These are phyloP conservation scores for Trissolcus brochymenae DNA, from an alignment of 2,888 invertebrate genomes.

Conservation along the genomic window DNA sequence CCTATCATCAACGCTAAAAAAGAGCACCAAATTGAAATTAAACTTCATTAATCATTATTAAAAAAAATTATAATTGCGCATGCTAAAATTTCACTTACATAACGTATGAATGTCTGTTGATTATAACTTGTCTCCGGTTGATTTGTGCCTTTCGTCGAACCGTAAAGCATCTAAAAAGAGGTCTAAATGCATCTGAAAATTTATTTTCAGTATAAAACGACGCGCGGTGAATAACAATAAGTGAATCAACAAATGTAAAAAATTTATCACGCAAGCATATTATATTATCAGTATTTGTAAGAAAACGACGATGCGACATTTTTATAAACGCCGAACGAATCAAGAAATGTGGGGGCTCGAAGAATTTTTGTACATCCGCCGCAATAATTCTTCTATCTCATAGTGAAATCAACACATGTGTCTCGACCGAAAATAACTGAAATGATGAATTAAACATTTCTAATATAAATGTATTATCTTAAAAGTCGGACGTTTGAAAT, in stretches of 20 bases:
- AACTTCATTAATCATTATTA: too few species aligned
- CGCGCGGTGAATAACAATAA: slow-evolving; percentile 34
- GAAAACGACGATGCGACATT: slow-evolving; percentile 11
- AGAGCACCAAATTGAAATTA: too few species aligned
- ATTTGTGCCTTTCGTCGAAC: not conserved
- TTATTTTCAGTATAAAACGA: slow-evolving; percentile 34
- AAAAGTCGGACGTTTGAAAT: slow-evolving; percentile 24
- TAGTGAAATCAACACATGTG: slow-evolving; percentile 30
- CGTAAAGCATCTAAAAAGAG: slow-evolving; percentile 23
- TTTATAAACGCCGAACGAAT: not conserved
- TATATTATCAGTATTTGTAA: slow-evolving; percentile 38
- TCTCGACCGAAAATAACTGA: slow-evolving; percentile 24
- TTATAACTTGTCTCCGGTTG: too few species aligned
- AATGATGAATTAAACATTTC: slow-evolving; percentile 42
- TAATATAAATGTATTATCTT: slow-evolving; percentile 29
- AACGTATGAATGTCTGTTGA: not conserved
- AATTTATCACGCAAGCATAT: slow-evolving; percentile 33
- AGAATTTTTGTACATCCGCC: not conserved
- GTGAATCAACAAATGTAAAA: slow-evolving; percentile 29
- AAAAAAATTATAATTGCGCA: too few species aligned
- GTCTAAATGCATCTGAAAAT: slow-evolving; percentile 14
- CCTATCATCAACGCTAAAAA: too few species aligned
- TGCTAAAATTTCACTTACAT: slow-evolving; percentile 4
- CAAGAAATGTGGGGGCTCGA: too few species aligned
- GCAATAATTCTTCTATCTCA: slow-evolving; percentile 21